These are phyloP conservation scores for Drosophila novamexicana DNA, from an alignment of 1,140 invertebrate genomes.

Conservation along the genomic window DNA sequence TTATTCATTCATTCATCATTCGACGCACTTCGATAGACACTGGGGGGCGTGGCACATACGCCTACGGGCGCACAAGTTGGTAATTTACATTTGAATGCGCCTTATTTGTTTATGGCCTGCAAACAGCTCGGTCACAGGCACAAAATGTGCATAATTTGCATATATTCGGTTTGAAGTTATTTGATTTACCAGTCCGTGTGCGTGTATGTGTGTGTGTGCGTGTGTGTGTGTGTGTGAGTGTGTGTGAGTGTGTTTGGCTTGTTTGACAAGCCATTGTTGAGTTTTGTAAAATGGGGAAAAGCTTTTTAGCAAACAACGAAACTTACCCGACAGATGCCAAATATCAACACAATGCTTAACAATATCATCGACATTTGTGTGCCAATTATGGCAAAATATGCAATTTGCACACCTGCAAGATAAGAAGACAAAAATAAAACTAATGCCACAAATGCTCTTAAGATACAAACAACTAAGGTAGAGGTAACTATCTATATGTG, in stretches of 20 bases:
- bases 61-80: slow-evolving; percentile 18
- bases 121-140: slow-evolving; percentile 50
- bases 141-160: slow-evolving; percentile 68
- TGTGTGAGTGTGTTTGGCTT: slow-evolving; percentile 4
- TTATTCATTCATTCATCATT: not conserved
- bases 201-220: not conserved
- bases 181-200: slow-evolving; percentile 30
- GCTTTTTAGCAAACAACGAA: slow-evolving; percentile 48
- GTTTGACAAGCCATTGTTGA: slow-evolving; percentile 25
- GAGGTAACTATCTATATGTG: too few relatives aligned
- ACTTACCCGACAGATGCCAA: slow-evolving; percentile 90
- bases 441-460: not conserved
- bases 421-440: not conserved
- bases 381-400: slow-evolving; percentile 90
- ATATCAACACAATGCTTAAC: slow-evolving; percentile 88
- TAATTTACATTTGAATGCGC: slow-evolving; percentile 78
- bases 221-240: not conserved
- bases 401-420: slow-evolving; percentile 90
- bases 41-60: not conserved
- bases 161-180: slow-evolving; percentile 58
- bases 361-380: slow-evolving; percentile 90
- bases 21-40: not conserved
- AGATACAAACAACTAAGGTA: too few relatives aligned
- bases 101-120: slow-evolving; percentile 59
- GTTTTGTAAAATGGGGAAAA: slow-evolving; percentile 49